phyloP scores from a whole-genome alignment of 2,113 vertebrate genomes.

The Eonycteris spelaea region DNA sequence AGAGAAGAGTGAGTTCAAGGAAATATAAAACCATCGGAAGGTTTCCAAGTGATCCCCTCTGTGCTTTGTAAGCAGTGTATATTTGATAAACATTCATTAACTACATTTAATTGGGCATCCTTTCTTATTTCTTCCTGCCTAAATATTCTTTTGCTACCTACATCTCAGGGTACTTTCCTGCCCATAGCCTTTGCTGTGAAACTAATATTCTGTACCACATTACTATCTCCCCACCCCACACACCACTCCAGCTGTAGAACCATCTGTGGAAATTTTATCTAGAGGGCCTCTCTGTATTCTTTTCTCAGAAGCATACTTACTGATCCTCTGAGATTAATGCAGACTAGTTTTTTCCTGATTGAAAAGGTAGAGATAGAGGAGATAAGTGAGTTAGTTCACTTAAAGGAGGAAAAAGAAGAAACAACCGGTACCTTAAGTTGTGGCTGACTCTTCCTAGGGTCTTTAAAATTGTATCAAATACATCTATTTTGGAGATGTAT shows the following conservation, averaged over 20 bases:
- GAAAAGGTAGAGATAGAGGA: background rate
- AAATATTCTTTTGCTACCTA: background rate
- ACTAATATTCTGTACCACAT: background rate
- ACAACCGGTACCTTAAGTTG: background rate
- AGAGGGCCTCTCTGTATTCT: background rate
- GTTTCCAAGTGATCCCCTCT: background rate
- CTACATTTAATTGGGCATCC: conserved; percentile 3
- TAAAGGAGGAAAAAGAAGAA: background rate
- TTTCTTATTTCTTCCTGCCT: background rate
- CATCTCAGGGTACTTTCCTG: background rate
- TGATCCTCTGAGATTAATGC: background rate
- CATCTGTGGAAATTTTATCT: background rate
- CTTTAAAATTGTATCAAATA: background rate
- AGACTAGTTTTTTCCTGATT: background rate
- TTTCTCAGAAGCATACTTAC: background rate
- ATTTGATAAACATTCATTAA: conserved; percentile 36
- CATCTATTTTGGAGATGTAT: background rate
- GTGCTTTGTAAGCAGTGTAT: background rate
- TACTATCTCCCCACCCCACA: background rate
- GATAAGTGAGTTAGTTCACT: background rate
- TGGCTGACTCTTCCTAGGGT: background rate
- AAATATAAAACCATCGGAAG: background rate
- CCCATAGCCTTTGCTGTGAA: background rate
- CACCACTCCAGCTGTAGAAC: background rate
- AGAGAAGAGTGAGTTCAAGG: background rate